Conservation (phyloP, 2,113 vertebrate species). For the Eptatretus burgeri region DNA sequence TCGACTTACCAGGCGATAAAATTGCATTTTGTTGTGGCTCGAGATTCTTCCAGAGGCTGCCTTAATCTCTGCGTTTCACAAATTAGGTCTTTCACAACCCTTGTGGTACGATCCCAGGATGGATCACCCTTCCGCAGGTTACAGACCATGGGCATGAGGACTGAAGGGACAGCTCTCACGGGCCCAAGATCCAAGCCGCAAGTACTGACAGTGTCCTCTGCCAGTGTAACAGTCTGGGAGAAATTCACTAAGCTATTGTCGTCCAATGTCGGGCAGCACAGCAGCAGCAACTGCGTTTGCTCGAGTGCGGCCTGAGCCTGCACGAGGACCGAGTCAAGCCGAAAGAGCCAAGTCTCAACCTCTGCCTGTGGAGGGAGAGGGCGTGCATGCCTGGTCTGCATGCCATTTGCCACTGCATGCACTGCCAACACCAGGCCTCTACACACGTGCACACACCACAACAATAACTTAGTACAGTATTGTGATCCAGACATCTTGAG, state of each 20-base stretch:
- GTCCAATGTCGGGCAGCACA: conserved; percentile 37
- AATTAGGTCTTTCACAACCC: conserved; percentile 17
- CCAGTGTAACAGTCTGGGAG: background rate
- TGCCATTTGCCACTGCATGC: too few relatives aligned
- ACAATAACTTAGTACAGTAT: too few relatives aligned
- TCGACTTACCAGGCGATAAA: too few relatives aligned
- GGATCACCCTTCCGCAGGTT: conserved; percentile 31
- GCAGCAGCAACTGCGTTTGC: conserved; percentile 43
- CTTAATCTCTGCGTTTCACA: conserved; percentile 20
- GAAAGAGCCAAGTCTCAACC: conserved; percentile 26
- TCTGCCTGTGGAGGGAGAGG: conserved; percentile 44
- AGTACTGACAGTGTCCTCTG: too few relatives aligned
- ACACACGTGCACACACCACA: too few relatives aligned
- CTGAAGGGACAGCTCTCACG: conserved; percentile 28
- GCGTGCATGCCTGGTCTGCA: too few relatives aligned
- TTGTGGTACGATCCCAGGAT: conserved; percentile 24
- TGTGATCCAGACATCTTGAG: too few relatives aligned
- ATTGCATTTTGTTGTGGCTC: too few relatives aligned
- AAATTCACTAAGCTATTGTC: background rate
- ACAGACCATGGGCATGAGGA: conserved; percentile 32
- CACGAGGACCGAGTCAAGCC: conserved; percentile 25
- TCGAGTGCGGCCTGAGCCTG: conserved; percentile 35
- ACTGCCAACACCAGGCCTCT: too few relatives aligned
- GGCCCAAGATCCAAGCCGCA: conserved; percentile 17
- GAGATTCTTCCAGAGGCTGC: conserved; percentile 5